Evolutionary conservation across 2,888 invertebrate species (phyloP).

Genomic region (Congeria kusceri): DNA sequence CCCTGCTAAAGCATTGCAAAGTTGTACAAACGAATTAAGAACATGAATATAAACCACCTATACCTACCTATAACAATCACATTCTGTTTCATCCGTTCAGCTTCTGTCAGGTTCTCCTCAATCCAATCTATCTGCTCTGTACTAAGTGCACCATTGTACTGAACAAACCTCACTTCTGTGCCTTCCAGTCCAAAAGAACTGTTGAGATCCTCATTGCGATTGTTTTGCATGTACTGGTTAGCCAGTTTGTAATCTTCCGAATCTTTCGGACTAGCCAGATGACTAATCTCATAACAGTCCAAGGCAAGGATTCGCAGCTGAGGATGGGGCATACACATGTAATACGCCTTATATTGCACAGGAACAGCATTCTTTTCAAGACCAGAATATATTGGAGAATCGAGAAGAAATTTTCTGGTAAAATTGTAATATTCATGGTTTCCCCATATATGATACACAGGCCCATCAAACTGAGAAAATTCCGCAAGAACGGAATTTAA

Average conservation of each 20-base stretch:
- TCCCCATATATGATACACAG: constrained; percentile 82
- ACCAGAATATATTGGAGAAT: constrained; percentile 68
- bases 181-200: constrained; percentile 76
- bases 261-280: constrained; percentile 77
- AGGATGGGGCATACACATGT: constrained; percentile 76
- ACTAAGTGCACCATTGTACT: constrained; percentile 84
- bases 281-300: constrained; percentile 84
- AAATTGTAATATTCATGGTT: constrained; percentile 86
- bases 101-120: constrained; percentile 74
- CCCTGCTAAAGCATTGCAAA: too few species aligned
- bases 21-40: too few species aligned
- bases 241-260: constrained; percentile 74
- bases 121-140: constrained; percentile 84
- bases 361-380: constrained; percentile 36
- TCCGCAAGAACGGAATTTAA: constrained; percentile 75
- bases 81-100: constrained; percentile 77
- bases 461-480: constrained; percentile 66
- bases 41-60: neutral
- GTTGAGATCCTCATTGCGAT: constrained; percentile 81
- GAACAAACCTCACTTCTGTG: constrained; percentile 77
- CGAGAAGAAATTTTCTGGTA: constrained; percentile 72
- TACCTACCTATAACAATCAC: constrained; percentile 84
- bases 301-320: constrained; percentile 80
- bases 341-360: constrained; percentile 73
- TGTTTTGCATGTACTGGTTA: constrained; percentile 71